Percentiles rank a stretch among this genome's conserved stretches.
These are phyloP conservation scores for Microvelia longipes DNA, from an alignment of 1,140 invertebrate genomes.

Conservation along the genomic window DNA sequence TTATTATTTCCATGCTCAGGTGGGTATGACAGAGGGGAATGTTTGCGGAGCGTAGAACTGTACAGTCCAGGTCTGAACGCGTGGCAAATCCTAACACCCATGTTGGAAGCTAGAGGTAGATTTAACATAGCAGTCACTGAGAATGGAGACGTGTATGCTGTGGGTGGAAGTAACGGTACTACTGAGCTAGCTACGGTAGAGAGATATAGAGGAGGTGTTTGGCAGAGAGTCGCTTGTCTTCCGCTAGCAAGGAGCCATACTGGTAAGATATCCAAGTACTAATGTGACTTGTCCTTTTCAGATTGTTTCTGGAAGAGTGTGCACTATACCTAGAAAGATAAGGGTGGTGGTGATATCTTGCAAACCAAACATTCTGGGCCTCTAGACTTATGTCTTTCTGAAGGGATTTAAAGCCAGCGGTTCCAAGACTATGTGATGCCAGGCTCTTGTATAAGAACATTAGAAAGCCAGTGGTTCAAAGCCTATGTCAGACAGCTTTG, in stretches of 20 bases:
- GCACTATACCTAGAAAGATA: no score
- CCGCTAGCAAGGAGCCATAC: conserved; percentile 50
- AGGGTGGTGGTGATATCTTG: no score
- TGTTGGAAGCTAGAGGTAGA: conserved; percentile 37
- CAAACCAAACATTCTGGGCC: no score
- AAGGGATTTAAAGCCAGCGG: no score
- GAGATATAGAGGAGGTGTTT: conserved; percentile 43
- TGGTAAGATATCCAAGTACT: conserved; percentile 32
- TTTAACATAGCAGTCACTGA: conserved; percentile 35
- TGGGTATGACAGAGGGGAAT: conserved; percentile 74
- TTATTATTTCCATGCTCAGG: no score
- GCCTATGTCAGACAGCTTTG: no score
- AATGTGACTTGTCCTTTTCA: no score
- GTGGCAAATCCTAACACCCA: conserved; percentile 38
- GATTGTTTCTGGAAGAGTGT: no score
- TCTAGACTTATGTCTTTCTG: no score
- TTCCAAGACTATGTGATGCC: no score
- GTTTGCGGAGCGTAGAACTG: conserved; percentile 49
- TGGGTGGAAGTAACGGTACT: conserved; percentile 65
- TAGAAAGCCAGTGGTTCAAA: no score
- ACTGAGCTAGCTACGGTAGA: conserved; percentile 54
- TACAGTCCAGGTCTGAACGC: conserved; percentile 39
- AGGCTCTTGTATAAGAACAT: no score
- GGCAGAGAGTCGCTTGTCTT: conserved; percentile 44
- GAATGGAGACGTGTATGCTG: conserved; percentile 47